These are phyloP conservation scores for Eremobia ochroleuca DNA, from an alignment of 2,888 invertebrate genomes.

Conservation along the genomic window DNA sequence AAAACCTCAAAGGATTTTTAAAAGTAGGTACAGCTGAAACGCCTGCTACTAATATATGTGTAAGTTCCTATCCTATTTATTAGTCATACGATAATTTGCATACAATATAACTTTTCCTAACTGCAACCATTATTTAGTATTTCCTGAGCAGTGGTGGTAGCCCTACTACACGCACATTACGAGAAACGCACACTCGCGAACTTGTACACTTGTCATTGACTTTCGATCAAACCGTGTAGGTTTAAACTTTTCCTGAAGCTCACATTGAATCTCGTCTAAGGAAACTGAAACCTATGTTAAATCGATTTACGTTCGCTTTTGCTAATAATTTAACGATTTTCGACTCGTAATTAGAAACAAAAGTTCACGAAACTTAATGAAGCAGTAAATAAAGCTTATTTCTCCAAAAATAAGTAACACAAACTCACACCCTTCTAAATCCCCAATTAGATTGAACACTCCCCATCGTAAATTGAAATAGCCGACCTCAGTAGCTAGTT, in stretches of 20 bases:
- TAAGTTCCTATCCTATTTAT: slow-evolving; percentile 26
- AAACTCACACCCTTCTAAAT: slow-evolving; percentile 50
- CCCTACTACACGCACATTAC: slow-evolving; percentile 41
- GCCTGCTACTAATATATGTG: not conserved
- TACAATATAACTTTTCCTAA: slow-evolving; percentile 50
- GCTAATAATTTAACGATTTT: slow-evolving; percentile 24
- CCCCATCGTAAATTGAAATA: slow-evolving; percentile 58
- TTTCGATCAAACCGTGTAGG: slow-evolving; percentile 24
- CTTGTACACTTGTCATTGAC: slow-evolving; percentile 20
- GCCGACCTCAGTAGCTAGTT: slow-evolving; percentile 55
- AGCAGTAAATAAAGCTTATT: slow-evolving; percentile 37
- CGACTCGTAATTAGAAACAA: slow-evolving; percentile 36
- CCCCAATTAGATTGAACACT: slow-evolving; percentile 45
- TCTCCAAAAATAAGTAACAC: slow-evolving; percentile 35
- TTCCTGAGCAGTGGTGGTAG: slow-evolving; percentile 33
- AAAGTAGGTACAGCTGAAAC: slow-evolving; percentile 1
- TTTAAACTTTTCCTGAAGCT: slow-evolving; percentile 18
- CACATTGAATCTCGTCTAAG: not conserved
- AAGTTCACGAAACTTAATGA: slow-evolving; percentile 36
- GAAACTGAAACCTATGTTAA: slow-evolving; percentile 25
- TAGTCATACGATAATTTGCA: slow-evolving; percentile 42
- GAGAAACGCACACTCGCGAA: slow-evolving; percentile 27
- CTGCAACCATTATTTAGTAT: slow-evolving; percentile 40
- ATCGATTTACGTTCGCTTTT: slow-evolving; percentile 13
- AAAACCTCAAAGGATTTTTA: not conserved